These are phyloP conservation scores for Choreutis nemorana DNA, from an alignment of 2,888 invertebrate genomes.

Conservation along the genomic window DNA sequence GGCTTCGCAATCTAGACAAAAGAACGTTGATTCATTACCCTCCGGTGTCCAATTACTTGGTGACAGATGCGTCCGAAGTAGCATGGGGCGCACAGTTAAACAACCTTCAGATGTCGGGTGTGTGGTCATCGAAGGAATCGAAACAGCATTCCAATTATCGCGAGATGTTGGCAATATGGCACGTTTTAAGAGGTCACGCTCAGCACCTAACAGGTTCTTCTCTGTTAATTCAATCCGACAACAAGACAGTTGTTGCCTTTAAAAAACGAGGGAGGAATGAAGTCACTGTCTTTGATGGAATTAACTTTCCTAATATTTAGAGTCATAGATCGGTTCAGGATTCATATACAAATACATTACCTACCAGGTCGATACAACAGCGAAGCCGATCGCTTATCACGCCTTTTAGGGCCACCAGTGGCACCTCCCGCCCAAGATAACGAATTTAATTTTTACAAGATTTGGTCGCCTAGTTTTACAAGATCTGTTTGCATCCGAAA, in stretches of 20 bases:
- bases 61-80: constrained; percentile 14
- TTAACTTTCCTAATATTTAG: constrained; percentile 6
- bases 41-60: constrained; percentile 6
- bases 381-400: constrained; percentile 7
- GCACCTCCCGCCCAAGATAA: constrained; percentile 6
- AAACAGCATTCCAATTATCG: constrained; percentile 13
- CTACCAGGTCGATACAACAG: constrained; percentile 9
- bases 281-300: constrained; percentile 6
- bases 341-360: constrained; percentile 1
- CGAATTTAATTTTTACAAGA: constrained; percentile 4
- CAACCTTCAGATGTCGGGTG: constrained; percentile 9
- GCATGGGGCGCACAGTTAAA: constrained; percentile 16
- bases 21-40: constrained; percentile 9
- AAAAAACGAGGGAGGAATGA: constrained; percentile 9
- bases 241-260: constrained; percentile 8
- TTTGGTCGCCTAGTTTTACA: constrained; percentile 5
- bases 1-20: constrained; percentile 8
- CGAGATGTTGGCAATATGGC: constrained; percentile 6
- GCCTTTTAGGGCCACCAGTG: constrained; percentile 3
- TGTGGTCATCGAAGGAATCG: constrained; percentile 9
- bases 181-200: constrained; percentile 4
- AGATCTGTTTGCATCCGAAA: constrained; percentile 7
- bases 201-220: constrained; percentile 3
- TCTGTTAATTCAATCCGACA: constrained; percentile 9
- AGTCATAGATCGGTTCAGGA: constrained; percentile 2